phyloP scores from a whole-genome alignment of 2,113 vertebrate genomes.

The Tachuris rubrigastra region DNA sequence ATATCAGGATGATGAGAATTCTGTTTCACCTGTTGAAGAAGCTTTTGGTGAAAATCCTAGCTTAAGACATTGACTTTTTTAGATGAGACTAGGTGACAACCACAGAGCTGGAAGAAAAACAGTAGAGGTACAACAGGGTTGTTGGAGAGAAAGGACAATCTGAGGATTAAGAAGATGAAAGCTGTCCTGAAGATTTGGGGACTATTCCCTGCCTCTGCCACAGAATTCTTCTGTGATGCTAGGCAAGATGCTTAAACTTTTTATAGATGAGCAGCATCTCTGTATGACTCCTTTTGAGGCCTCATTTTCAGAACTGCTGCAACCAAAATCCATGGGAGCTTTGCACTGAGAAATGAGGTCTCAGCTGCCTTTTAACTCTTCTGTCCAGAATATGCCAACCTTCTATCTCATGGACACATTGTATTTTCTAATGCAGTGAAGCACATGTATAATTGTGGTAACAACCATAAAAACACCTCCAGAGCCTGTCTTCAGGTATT shows the following conservation, averaged over 20 bases:
- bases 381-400: not conserved
- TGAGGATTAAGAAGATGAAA: conserved; percentile 9
- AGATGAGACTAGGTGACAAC: not conserved
- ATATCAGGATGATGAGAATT: conserved; percentile 14
- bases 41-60: not conserved
- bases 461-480: not conserved
- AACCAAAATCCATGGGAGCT: not conserved
- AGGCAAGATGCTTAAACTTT: not conserved
- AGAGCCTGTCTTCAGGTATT: not conserved
- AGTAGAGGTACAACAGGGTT: not conserved
- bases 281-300: not conserved
- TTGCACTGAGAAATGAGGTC: not conserved
- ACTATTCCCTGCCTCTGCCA: not conserved
- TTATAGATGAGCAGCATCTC: not conserved
- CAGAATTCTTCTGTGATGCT: not conserved
- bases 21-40: conserved; percentile 9
- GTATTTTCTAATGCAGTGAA: not conserved
- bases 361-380: not conserved
- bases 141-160: not conserved
- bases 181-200: not conserved
- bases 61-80: not conserved
- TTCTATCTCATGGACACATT: not conserved
- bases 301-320: not conserved
- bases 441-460: not conserved
- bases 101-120: not conserved